Conservation (phyloP, 2,797 vertebrate genomes). For the Myotis vivesi region DNA sequence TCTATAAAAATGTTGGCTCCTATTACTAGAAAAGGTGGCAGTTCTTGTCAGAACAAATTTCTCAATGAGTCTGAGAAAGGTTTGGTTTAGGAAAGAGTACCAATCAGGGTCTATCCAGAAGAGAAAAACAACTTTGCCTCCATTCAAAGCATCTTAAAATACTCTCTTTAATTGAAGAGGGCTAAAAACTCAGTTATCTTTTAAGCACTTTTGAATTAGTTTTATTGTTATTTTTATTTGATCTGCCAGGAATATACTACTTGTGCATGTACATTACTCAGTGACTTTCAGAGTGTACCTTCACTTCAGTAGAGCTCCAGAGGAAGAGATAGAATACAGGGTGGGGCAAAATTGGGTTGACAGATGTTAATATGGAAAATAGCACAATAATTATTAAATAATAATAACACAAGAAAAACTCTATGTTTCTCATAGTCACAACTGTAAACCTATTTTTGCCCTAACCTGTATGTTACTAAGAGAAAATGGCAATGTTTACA, state of each 20-base stretch:
- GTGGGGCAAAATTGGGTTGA: neutral
- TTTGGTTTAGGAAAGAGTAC: neutral
- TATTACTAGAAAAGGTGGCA: neutral
- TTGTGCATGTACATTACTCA: neutral
- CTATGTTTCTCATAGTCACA: no score
- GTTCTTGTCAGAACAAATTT: conserved; percentile 1
- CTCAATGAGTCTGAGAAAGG: neutral
- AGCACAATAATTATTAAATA: no score
- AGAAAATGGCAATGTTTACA: neutral
- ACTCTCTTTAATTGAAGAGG: neutral
- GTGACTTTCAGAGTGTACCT: neutral
- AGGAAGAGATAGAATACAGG: neutral
- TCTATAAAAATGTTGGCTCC: neutral
- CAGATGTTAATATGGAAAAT: neutral
- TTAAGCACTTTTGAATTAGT: neutral
- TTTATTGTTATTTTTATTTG: neutral
- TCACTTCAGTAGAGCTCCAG: neutral
- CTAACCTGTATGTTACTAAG: neutral
- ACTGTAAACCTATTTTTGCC: neutral
- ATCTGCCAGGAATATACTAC: neutral
- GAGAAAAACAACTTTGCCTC: neutral
- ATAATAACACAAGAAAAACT: no score
- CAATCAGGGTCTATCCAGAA: neutral
- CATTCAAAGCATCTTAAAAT: neutral
- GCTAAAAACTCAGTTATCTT: neutral